These are phyloP conservation scores for Elgaria multicarinata DNA, from an alignment of 2,113 vertebrate species.

Conservation along the genomic window DNA sequence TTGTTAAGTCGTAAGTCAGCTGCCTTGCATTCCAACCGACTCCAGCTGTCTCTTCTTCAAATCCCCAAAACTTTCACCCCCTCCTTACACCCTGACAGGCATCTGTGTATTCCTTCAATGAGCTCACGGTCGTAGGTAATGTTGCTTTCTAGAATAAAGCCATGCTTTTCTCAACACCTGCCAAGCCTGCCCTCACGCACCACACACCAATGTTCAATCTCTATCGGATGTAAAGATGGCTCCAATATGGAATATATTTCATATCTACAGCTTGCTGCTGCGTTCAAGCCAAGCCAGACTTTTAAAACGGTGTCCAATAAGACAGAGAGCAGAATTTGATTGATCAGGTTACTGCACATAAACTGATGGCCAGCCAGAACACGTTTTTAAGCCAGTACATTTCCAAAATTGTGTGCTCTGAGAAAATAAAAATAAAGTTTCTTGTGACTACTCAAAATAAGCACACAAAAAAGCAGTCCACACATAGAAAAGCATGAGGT, in stretches of 20 bases:
- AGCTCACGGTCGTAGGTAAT: fast-evolving
- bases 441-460: not conserved
- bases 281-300: not conserved
- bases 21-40: conserved; percentile 54
- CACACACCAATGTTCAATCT: not conserved
- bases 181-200: fast-evolving
- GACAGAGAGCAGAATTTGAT: fast-evolving
- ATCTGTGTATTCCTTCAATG: conserved; percentile 7
- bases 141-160: not conserved
- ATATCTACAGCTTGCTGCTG: not conserved
- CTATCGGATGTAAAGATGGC: too few species aligned
- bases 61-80: not conserved
- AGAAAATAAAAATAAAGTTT: too few species aligned
- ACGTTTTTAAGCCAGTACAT: not conserved
- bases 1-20: conserved; percentile 49
- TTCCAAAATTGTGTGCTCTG: not conserved
- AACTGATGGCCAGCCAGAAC: not conserved
- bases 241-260: too few species aligned
- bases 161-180: not conserved
- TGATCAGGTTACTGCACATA: not conserved
- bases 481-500: not conserved
- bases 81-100: conserved; percentile 17
- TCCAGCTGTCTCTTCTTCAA: conserved; percentile 54
- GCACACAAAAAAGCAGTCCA: too few species aligned
- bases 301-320: conserved; percentile 8